Conservation (phyloP, 2,888 invertebrate species). For the Hipparchia sbordonii region DNA sequence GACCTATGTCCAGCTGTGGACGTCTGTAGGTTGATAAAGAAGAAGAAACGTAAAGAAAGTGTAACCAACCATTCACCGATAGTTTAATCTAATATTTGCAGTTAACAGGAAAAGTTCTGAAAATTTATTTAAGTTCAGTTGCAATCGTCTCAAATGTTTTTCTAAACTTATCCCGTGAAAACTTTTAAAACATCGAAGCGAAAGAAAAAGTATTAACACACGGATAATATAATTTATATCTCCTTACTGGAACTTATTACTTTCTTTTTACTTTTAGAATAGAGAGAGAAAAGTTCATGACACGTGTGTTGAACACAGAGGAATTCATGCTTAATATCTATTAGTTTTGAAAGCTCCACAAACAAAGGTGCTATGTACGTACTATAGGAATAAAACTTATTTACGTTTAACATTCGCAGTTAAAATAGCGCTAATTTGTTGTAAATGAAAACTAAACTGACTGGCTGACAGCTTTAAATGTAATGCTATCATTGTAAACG, state of each 20-base stretch:
- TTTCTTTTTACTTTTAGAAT: neutral
- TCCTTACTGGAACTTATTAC: neutral
- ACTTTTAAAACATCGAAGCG: slow-evolving; percentile 10
- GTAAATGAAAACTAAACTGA: no score
- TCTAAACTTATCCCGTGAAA: slow-evolving; percentile 8
- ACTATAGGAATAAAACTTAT: no score
- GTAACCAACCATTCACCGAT: neutral
- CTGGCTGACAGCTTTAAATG: no score
- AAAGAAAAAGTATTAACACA: slow-evolving; percentile 15
- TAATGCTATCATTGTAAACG: no score
- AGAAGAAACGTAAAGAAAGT: neutral
- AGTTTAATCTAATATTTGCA: neutral
- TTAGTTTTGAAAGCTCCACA: no score
- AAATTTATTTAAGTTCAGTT: slow-evolving; percentile 8
- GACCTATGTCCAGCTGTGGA: no score
- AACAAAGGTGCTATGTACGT: no score
- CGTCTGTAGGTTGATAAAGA: neutral
- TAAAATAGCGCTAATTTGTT: no score
- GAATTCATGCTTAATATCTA: no score
- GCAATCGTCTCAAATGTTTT: slow-evolving; percentile 9
- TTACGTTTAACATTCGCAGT: no score
- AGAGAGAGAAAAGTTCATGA: neutral
- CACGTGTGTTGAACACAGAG: no score
- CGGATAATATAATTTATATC: slow-evolving; percentile 10
- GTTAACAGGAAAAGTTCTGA: neutral